Base-by-base conservation (phyloP, 1,140 invertebrate species). In the Holcopasites calliopsidis region DNA sequence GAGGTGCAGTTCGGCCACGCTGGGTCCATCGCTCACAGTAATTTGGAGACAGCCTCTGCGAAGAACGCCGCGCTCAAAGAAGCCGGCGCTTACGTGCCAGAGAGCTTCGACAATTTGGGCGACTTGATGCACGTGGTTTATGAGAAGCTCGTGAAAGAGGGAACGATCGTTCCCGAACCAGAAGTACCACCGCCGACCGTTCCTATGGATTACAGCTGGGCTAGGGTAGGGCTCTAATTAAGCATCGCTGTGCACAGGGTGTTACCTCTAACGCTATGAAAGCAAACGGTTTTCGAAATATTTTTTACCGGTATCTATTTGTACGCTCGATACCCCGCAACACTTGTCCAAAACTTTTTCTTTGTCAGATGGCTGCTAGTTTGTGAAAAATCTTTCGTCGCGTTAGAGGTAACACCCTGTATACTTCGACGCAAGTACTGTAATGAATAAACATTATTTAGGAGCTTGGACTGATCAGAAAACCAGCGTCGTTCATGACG, bases 1-100 rank as follows among this genome's bases (percentile, higher is more conserved):
- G 98, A 99, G 89, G 98, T 99, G n/a, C 99, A 99, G 91, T 99
- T 99, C 92, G 99, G 99, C 0, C 99, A 99, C 92, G 99, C 99
- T 82, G 99, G 99, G 16, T 98, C 98, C 5, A 99, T 98, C 88
- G 99, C 99, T 7, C 98, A 99, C 87, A 98, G 97, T 6, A 96
- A 97, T 47, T 89, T 95, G n/a, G 99, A 99, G 92, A 99, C 98
- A 8, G 98, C 99, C 1, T 94, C 94, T 0, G 94, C 96, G 0
- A 99, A 99, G 92, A 99, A 99, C 89, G 93, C 93, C 42, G 96
- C 97, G 1, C 92, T 99, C 2, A 92, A 93, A 74, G 93, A 93
- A 2, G 96, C 95, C 58, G 98, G 98, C 1, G 98, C 97, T 8
- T 92, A 94, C 83, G 98, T 99, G 3, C 99, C 99, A 0, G 93